Conservation (phyloP, 1,140 invertebrate genomes). For the Cyclargus thomasi region DNA sequence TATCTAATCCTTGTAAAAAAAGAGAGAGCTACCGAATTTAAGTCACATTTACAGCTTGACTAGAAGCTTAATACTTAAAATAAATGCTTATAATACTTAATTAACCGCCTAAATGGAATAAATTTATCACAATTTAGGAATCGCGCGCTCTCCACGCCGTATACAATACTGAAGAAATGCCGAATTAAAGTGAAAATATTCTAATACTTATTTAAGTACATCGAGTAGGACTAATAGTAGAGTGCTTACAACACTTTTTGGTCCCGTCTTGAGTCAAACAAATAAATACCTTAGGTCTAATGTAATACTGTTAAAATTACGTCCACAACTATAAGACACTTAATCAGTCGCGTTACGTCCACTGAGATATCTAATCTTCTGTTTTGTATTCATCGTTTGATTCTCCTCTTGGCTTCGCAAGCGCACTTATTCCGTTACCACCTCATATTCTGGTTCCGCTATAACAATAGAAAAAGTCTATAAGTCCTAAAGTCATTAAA, state of each 20-base stretch:
- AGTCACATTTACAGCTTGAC: constrained; percentile 47
- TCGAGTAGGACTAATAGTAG: constrained; percentile 18
- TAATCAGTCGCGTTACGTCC: constrained; percentile 47
- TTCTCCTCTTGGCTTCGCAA: constrained; percentile 47
- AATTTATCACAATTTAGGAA: constrained; percentile 71
- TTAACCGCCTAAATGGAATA: constrained; percentile 47
- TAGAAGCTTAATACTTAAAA: constrained; percentile 48
- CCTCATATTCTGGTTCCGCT: constrained; percentile 62
- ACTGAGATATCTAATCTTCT: constrained; percentile 16
- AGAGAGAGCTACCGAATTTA: constrained; percentile 43
- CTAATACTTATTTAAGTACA: constrained; percentile 31
- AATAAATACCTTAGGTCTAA: constrained; percentile 57
- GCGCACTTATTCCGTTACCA: constrained; percentile 65
- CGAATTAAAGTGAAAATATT: constrained; percentile 23
- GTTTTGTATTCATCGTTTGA: background rate
- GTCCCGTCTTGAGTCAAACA: constrained; percentile 49
- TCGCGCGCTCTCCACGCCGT: constrained; percentile 44
- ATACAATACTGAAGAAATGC: constrained; percentile 56
- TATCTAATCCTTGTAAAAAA: constrained; percentile 6
- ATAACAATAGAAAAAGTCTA: constrained; percentile 47
- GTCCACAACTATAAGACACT: constrained; percentile 45
- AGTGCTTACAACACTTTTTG: constrained; percentile 62
- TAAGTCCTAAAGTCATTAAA: constrained; percentile 23
- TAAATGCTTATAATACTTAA: constrained; percentile 40
- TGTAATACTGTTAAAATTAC: constrained; percentile 65